These are phyloP conservation scores for Lepus europaeus DNA, from an alignment of 2,113 vertebrate species.

Conservation along the genomic window DNA sequence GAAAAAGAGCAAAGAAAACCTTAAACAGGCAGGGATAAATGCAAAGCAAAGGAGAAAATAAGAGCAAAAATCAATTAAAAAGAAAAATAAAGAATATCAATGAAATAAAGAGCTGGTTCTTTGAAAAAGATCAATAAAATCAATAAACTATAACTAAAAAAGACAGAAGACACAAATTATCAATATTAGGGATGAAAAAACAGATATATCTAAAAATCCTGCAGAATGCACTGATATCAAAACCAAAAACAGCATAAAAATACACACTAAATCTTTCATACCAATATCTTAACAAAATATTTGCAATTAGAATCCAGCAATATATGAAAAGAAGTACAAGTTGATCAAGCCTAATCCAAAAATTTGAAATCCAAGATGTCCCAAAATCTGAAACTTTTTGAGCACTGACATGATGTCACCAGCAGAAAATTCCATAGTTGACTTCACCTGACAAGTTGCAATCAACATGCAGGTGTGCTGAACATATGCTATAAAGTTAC, in stretches of 20 bases:
- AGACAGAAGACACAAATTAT: not conserved
- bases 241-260: not conserved
- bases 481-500: too few species aligned
- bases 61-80: not conserved
- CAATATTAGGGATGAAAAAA: not conserved
- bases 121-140: conserved; percentile 43
- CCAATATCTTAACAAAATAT: conserved; percentile 29
- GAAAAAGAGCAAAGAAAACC: not conserved
- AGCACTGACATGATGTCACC: too few species aligned
- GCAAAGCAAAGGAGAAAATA: not conserved
- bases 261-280: not conserved
- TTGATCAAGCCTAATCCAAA: too few species aligned
- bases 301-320: conserved; percentile 38
- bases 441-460: too few species aligned
- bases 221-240: not conserved
- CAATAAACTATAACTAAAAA: not conserved
- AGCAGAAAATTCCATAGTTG: too few species aligned
- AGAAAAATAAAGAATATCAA: not conserved
- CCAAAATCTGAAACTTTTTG: too few species aligned
- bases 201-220: not conserved
- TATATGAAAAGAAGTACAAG: not conserved
- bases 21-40: not conserved
- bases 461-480: too few species aligned
- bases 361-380: too few species aligned
- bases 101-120: not conserved